A percentile compares a stretch with the other conserved stretches of the same genome.
Conservation (phyloP, 2,797 vertebrate species). For the Echeneis naucrates region DNA sequence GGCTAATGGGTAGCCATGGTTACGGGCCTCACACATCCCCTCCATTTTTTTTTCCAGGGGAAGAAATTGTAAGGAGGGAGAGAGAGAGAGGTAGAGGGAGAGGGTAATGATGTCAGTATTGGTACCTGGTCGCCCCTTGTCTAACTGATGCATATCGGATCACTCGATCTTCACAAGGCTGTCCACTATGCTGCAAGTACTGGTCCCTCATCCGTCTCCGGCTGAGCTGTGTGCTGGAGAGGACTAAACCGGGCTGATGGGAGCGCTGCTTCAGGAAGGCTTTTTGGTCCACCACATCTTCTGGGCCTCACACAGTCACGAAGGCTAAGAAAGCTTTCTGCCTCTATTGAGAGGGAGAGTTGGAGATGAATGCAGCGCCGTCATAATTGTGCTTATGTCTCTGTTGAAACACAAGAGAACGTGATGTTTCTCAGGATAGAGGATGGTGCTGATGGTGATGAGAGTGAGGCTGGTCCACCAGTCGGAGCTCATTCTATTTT, state of each 20-base stretch:
- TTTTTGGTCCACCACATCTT: slow-evolving; percentile 49
- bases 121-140: slow-evolving; percentile 72
- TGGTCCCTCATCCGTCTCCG: slow-evolving; percentile 51
- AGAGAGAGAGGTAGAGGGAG: slow-evolving; percentile 10
- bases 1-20: slow-evolving; percentile 83
- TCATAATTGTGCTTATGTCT: slow-evolving; percentile 31
- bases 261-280: slow-evolving; percentile 21
- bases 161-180: slow-evolving; percentile 79
- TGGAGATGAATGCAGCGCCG: slow-evolving; percentile 12
- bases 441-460: neutral
- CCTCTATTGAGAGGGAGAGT: slow-evolving; percentile 11
- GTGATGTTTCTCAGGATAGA: slow-evolving; percentile 1
- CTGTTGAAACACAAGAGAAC: slow-evolving; percentile 30
- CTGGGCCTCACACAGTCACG: neutral
- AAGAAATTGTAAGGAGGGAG: slow-evolving; percentile 45
- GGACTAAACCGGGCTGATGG: slow-evolving; percentile 47
- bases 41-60: slow-evolving; percentile 50
- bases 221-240: slow-evolving; percentile 62
- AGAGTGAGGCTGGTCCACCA: slow-evolving; percentile 17
- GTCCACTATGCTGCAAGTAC: slow-evolving; percentile 64
- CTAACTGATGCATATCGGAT: slow-evolving; percentile 75
- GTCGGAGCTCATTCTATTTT: slow-evolving; percentile 21
- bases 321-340: slow-evolving; percentile 15
- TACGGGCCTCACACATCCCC: slow-evolving; percentile 77
- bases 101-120: slow-evolving; percentile 39